phyloP scores from a whole-genome alignment of 2,888 invertebrate genomes.

The Bruchidius siliquastri region DNA sequence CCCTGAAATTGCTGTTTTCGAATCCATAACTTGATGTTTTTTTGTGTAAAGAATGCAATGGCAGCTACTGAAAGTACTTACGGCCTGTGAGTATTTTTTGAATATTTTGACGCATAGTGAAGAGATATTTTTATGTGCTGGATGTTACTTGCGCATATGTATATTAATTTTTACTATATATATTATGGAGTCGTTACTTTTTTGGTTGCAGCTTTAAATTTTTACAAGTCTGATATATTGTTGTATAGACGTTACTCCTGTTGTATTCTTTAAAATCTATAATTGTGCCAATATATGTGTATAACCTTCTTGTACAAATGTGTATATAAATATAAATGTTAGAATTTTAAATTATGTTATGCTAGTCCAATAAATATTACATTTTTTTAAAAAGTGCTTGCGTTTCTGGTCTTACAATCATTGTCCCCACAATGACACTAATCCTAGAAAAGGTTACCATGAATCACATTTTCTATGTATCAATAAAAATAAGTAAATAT shows the following conservation, averaged over 20 bases:
- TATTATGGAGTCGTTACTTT: conserved; percentile 7
- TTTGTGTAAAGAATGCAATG: neutral
- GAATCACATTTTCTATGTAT: no score
- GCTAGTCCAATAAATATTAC: conserved; percentile 14
- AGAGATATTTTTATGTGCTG: neutral
- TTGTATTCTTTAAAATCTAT: conserved; percentile 14
- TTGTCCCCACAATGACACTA: no score
- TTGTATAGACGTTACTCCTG: conserved; percentile 3
- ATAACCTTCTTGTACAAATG: conserved; percentile 22
- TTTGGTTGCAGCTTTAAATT: conserved; percentile 13
- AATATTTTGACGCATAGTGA: conserved; percentile 5
- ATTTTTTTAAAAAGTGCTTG: neutral
- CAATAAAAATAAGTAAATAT: no score
- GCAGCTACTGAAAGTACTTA: neutral
- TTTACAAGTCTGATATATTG: conserved; percentile 15
- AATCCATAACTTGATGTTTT: neutral
- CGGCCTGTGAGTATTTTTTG: conserved; percentile 6
- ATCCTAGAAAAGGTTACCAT: no score
- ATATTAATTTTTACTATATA: conserved; percentile 10
- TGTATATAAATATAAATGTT: conserved; percentile 18
- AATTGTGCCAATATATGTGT: conserved; percentile 22
- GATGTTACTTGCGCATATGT: neutral
- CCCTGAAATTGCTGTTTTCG: no score
- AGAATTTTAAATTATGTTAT: conserved; percentile 11
- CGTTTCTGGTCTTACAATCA: no score